phyloP scores from a whole-genome alignment of 2,797 vertebrate genomes.

The Oophaga sylvatica region DNA sequence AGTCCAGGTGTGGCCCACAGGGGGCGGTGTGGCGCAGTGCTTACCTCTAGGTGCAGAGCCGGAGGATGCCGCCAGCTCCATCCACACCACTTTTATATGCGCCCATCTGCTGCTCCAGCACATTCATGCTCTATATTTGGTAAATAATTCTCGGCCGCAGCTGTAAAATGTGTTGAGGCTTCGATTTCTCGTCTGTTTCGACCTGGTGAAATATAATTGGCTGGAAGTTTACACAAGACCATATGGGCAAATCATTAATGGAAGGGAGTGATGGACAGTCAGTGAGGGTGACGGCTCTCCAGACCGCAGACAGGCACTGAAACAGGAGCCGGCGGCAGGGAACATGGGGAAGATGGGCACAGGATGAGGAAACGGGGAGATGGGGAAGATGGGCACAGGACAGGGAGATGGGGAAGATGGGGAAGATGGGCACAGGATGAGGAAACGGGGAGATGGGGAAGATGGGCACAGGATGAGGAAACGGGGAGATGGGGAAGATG shows the following conservation, averaged over 20 bases:
- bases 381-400: too few species aligned
- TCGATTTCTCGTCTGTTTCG: conserved; percentile 73
- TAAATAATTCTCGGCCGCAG: conserved; percentile 73
- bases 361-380: too few species aligned
- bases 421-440: too few species aligned
- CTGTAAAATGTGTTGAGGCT: conserved; percentile 73
- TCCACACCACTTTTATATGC: conserved; percentile 71
- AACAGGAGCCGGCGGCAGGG: not conserved
- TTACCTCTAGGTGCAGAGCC: conserved; percentile 56
- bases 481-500: too few species aligned
- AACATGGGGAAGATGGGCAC: too few species aligned
- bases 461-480: too few species aligned
- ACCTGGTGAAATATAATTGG: conserved; percentile 70
- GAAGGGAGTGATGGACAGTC: not conserved
- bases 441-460: too few species aligned
- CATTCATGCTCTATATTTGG: conserved; percentile 73
- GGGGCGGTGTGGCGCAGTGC: not conserved
- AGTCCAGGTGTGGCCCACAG: not conserved
- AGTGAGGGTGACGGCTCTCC: conserved; percentile 1
- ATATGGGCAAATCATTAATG: conserved; percentile 47
- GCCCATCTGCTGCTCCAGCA: conserved; percentile 70
- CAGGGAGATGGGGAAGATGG: too few species aligned
- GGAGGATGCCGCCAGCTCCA: conserved; percentile 25
- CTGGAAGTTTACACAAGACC: conserved; percentile 64
- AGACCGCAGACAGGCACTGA: conserved; percentile 7